A percentile compares a stretch with the other conserved stretches of the same genome.
Conservation (phyloP, 2,113 vertebrate genomes). For the Crotalus tigris region DNA sequence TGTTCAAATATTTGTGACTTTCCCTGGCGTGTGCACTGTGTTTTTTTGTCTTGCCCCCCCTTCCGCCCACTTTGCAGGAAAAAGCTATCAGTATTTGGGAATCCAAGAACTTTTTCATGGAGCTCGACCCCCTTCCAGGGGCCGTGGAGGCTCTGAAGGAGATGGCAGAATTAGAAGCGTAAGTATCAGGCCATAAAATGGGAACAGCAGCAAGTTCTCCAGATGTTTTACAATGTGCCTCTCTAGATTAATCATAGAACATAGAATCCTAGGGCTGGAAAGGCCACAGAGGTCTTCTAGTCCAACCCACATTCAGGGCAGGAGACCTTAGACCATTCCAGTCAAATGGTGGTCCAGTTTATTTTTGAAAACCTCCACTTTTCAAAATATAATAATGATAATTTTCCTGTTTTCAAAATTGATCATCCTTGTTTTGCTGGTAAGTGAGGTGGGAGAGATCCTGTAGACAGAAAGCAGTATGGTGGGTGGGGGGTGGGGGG, state of each 20-base stretch:
- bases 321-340: too few species aligned
- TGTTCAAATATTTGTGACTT: too few species aligned
- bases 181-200: slow-evolving; percentile 42
- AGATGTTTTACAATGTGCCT: not conserved
- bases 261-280: not conserved
- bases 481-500: not conserved
- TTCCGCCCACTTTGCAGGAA: slow-evolving; percentile 67
- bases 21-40: not conserved
- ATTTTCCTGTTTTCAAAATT: not conserved
- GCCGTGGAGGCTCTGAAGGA: slow-evolving; percentile 90
- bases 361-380: not conserved
- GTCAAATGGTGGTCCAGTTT: not conserved
- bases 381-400: not conserved
- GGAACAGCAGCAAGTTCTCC: not conserved
- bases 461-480: not conserved
- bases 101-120: slow-evolving; percentile 89
- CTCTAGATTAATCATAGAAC: not conserved
- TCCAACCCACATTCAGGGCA: not conserved
- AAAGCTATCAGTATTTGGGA: slow-evolving; percentile 97
- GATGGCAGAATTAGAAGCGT: slow-evolving; percentile 90
- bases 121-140: slow-evolving; percentile 89
- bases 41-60: rapidly evolving
- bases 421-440: not conserved
- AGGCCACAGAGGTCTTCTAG: too few species aligned
- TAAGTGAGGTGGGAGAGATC: not conserved